Base-by-base conservation (phyloP, 2,113 vertebrate species). In the Agelaius phoeniceus region DNA sequence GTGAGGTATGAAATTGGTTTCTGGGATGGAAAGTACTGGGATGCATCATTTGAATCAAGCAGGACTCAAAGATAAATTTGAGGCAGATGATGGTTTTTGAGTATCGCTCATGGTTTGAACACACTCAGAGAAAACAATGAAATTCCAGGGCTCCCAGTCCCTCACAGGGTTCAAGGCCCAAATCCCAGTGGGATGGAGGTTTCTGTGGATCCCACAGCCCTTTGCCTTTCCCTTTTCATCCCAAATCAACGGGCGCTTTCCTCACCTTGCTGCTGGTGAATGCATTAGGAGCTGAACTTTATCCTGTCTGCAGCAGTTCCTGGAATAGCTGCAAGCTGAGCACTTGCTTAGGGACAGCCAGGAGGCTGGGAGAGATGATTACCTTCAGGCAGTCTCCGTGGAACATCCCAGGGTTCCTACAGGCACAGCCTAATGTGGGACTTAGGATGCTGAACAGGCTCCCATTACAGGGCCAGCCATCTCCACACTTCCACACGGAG, bases 391-490 rank as follows among this genome's bases (percentile, higher is more conserved):
- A 41, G 80, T n/a, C 89, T 88, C 90, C 1, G 10, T 41, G 81
- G 96, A 96, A 54, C 57, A 5, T 86, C 41, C 52, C 85, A 73
- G 93, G 86, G 77, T 13, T 96, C 79, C 87, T 76, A 35, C 74
- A 39, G 86, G 89, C 89, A 28, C 68, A 57, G 59, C 83, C 96
- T 97, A 97, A 97, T 97, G 91, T 1, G 1, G 93, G 93, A 67
- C 3, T 97, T 97, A 87, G 4, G 10, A 96, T 97, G 93, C 96
- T 81, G 94, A 37, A 68, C 93, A 92, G 91, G 24, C 7, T 94
- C 52, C 96, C 89, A 89, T 94, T 78, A 84, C 65, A 43, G 72
- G 57, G 4, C 71, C 41, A 22, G 48, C 62, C 79, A 35, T 22
- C 71, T 48, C 87, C 46, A 46, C 89, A 9, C 83, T 11, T 59